Percentiles rank a stretch among this genome's conserved stretches.
Evolutionary conservation across 2,797 vertebrate genomes (phyloP).

Genomic region (Catharus ustulatus): DNA sequence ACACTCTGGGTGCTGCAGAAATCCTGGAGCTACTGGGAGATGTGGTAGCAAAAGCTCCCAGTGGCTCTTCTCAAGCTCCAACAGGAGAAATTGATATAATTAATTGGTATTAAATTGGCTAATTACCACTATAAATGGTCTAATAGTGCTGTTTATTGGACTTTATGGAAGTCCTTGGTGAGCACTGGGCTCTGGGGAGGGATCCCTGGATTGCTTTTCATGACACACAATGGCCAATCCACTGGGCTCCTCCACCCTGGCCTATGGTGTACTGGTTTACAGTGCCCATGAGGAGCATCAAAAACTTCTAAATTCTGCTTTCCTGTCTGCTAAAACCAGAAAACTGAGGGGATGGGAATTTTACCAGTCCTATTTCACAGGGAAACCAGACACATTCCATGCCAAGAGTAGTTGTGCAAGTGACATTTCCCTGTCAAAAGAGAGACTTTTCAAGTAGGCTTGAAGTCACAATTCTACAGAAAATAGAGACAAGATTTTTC

Average conservation of each 20-base stretch:
- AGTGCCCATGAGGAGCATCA: neutral
- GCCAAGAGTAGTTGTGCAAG: neutral
- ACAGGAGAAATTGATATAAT: neutral
- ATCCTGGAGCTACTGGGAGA: neutral
- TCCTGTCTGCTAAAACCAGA: neutral
- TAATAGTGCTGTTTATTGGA: neutral
- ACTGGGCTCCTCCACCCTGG: accelerated
- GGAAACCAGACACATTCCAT: neutral
- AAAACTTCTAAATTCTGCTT: neutral
- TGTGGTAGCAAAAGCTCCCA: neutral
- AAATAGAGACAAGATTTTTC: neutral
- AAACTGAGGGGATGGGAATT: neutral
- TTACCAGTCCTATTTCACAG: neutral
- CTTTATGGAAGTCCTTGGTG: neutral
- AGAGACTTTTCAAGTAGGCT: neutral
- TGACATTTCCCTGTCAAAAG: neutral
- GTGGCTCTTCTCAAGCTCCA: neutral
- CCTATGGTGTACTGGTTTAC: accelerated
- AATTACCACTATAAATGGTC: neutral
- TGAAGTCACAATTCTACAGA: neutral
- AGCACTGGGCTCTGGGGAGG: neutral
- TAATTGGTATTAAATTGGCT: neutral
- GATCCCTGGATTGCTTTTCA: neutral
- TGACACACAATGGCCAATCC: neutral
- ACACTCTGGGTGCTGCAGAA: neutral